These are phyloP conservation scores for Bungarus multicinctus DNA, from an alignment of 2,113 vertebrate species.

Conservation along the genomic window DNA sequence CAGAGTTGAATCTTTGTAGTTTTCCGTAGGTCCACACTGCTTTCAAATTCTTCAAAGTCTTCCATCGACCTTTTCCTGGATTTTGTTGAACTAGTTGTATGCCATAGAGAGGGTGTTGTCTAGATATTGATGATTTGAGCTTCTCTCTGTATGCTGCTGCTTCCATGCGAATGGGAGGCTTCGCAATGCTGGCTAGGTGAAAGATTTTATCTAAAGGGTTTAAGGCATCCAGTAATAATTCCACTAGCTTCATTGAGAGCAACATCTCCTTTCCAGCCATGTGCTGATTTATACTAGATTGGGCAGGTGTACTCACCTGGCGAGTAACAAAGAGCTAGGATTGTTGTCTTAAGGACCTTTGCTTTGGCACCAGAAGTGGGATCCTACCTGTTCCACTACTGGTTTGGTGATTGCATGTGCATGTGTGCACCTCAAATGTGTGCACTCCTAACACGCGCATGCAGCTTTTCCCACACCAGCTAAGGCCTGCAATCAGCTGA, in stretches of 20 bases:
- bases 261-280: not conserved
- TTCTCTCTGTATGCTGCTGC: not conserved
- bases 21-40: not conserved
- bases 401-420: no score
- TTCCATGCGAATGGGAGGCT: not conserved
- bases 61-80: not conserved
- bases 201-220: not conserved
- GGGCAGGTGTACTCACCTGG: not conserved
- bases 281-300: not conserved
- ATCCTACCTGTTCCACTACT: no score
- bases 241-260: not conserved
- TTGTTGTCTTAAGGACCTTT: not conserved
- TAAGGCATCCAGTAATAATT: not conserved
- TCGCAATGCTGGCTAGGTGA: not conserved
- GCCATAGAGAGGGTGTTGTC: not conserved
- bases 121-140: not conserved
- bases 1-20: not conserved
- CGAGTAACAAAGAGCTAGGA: not conserved
- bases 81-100: not conserved
- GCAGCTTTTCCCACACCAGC: no score
- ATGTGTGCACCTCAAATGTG: no score
- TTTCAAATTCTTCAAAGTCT: not conserved
- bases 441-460: no score
- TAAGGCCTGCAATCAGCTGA: no score
- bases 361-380: no score